A percentile compares a stretch with the other conserved stretches of the same genome.
These are phyloP conservation scores for Syngnathus floridae DNA, from an alignment of 2,113 vertebrate species.

Conservation along the genomic window DNA sequence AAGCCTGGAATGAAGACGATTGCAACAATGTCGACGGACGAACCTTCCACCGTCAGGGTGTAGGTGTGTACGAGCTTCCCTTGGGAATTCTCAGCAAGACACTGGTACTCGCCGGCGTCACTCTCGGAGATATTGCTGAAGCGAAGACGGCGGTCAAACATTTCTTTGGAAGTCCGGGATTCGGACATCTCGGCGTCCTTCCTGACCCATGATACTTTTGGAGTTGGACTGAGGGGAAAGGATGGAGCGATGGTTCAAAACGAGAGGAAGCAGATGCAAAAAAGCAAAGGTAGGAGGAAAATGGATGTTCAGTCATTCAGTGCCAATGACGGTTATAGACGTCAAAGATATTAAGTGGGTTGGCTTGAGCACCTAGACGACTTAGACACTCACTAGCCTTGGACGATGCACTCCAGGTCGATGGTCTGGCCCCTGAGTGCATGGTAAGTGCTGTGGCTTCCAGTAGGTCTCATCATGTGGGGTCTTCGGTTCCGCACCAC, in stretches of 20 bases:
- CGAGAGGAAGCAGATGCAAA: constrained; percentile 1
- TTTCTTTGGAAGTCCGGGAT: constrained; percentile 63
- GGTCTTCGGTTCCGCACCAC: constrained; percentile 76
- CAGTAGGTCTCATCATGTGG: constrained; percentile 74
- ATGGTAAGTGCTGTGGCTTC: constrained; percentile 64
- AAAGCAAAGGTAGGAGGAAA: constrained; percentile 15
- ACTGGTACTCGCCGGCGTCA: constrained; percentile 83
- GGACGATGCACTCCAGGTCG: constrained; percentile 80
- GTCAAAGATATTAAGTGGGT: constrained; percentile 17
- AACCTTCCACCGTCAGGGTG: constrained; percentile 81
- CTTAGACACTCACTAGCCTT: constrained; percentile 77
- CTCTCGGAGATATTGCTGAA: constrained; percentile 74
- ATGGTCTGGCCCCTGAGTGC: constrained; percentile 69
- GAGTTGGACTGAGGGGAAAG: constrained; percentile 76
- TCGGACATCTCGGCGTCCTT: constrained; percentile 70
- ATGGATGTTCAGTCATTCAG: neutral
- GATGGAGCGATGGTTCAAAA: neutral
- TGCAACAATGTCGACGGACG: neutral
- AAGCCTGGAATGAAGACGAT: neutral
- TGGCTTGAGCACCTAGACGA: constrained; percentile 22
- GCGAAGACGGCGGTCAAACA: constrained; percentile 74
- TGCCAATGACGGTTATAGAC: no score
- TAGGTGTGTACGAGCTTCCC: constrained; percentile 74
- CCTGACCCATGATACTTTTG: constrained; percentile 75
- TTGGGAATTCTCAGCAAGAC: constrained; percentile 74